A percentile compares a stretch with the other conserved stretches of the same genome.
These are phyloP conservation scores for Eristalis arbustorum DNA, from an alignment of 2,888 invertebrate genomes.

Conservation along the genomic window DNA sequence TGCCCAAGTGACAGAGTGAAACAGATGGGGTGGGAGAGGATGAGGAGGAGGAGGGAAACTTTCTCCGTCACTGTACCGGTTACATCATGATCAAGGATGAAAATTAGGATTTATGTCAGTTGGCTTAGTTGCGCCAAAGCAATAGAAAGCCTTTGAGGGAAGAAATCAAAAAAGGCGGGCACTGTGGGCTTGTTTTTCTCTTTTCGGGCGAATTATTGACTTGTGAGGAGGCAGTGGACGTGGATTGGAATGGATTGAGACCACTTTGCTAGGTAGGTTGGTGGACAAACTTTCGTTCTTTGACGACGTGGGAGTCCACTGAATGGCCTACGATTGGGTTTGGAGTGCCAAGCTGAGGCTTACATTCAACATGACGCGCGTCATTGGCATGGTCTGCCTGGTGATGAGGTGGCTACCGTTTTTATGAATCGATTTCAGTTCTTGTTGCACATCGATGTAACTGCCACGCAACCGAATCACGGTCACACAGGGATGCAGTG, in stretches of 20 bases:
- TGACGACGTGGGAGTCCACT: too few relatives aligned
- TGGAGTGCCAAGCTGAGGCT: too few relatives aligned
- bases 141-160: neutral
- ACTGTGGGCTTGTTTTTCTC: neutral
- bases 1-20: conserved; percentile 42
- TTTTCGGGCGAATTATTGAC: neutral
- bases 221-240: neutral
- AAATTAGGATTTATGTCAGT: neutral
- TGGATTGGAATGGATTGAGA: neutral
- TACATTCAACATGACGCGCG: too few relatives aligned
- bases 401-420: too few relatives aligned
- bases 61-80: conserved; percentile 2
- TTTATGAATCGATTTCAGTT: too few relatives aligned
- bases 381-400: too few relatives aligned
- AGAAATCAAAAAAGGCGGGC: neutral
- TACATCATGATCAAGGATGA: conserved; percentile 21
- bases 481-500: too few relatives aligned
- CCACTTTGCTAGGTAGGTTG: too few relatives aligned
- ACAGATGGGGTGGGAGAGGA: conserved; percentile 6
- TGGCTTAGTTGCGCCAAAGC: neutral
- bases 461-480: too few relatives aligned
- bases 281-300: too few relatives aligned
- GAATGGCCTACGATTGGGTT: too few relatives aligned
- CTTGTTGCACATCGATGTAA: too few relatives aligned
- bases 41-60: neutral